Base-by-base conservation (phyloP, 2,888 invertebrate species). In the Pachliopta kotzebuea region DNA sequence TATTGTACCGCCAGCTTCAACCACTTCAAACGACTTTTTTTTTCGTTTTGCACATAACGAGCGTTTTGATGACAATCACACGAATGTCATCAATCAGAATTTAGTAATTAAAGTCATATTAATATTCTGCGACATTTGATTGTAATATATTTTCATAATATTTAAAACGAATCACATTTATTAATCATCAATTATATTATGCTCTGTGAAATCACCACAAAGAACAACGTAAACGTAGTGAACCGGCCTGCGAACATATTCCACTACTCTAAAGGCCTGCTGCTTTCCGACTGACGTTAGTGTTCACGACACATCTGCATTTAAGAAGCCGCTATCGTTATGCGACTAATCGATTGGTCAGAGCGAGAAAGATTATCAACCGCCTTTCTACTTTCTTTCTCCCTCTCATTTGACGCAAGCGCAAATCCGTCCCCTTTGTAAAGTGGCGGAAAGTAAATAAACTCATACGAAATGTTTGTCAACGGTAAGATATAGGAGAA, bases 271-370 rank as follows among this genome's bases (percentile, higher is more conserved):
- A 77, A 79, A 76, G 84, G 86, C 81, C 81, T 79, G 81, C 85
- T 85, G 83, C 79, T 82, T 76, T 79, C 88, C 88, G 84, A 91
- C 91, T 91, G 89, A 89, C 90, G 90, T 84, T 82, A 80, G 80
- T 82, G 82, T 79, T 82, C 86, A 88, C 88, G 87, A 90, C 90
- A 90, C 90, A 91, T 91, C 91, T 90, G 91, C 91, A 91, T 90
- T 90, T 91, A 91, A 91, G 90, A 90, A 90, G 89, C 85, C 88
- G 90, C 89, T 90, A 89, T 90, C 90, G 91, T 90, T 90, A 90
- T 90, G 90, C 90, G 91, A 91, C 91, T 91, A 91, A 91, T 91
- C 91, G 91, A 91, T 91, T 90, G 90, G 91, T 90, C 83, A 87
- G 86, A 90, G 87, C 82, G 88, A 87, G 88, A 80, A 79, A 74